Evolutionary conservation across 2,113 vertebrate genomes (phyloP).

Genomic region (Thomomys bottae): DNA sequence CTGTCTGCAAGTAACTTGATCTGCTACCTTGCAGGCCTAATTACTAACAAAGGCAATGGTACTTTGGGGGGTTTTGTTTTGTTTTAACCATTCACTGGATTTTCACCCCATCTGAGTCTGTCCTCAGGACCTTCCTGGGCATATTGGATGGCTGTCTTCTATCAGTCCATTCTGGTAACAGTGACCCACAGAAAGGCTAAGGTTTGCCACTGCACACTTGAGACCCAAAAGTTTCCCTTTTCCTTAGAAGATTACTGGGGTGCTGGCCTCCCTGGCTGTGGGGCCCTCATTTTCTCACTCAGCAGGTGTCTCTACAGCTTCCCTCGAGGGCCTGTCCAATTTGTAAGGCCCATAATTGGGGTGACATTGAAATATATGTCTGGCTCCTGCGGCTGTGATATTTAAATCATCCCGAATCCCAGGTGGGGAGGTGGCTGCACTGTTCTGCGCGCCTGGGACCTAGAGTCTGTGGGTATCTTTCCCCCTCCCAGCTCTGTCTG

Average conservation of each 20-base stretch:
- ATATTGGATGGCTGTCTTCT: too few species aligned
- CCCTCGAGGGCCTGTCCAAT: constrained; percentile 45
- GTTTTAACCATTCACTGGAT: neutral
- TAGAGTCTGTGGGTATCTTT: neutral
- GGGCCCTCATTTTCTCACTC: constrained; percentile 11
- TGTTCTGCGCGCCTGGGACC: neutral
- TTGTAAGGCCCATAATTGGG: constrained; percentile 49
- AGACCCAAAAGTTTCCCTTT: neutral
- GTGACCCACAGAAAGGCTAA: neutral
- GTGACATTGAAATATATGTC: constrained; percentile 70
- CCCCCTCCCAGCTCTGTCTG: neutral
- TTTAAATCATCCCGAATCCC: constrained; percentile 65
- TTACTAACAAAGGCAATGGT: neutral
- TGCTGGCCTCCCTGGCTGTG: neutral
- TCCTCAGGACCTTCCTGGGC: too few species aligned
- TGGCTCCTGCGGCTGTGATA: constrained; percentile 62
- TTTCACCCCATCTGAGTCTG: neutral
- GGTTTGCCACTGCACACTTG: neutral
- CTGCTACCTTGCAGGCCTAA: neutral
- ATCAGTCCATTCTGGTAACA: neutral
- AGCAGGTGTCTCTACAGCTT: neutral
- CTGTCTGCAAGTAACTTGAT: neutral
- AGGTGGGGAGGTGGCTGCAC: neutral
- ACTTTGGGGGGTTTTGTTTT: neutral
- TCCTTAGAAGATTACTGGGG: neutral